Evolutionary conservation across 2,888 invertebrate species (phyloP).

Genomic region (Leucania comma): DNA sequence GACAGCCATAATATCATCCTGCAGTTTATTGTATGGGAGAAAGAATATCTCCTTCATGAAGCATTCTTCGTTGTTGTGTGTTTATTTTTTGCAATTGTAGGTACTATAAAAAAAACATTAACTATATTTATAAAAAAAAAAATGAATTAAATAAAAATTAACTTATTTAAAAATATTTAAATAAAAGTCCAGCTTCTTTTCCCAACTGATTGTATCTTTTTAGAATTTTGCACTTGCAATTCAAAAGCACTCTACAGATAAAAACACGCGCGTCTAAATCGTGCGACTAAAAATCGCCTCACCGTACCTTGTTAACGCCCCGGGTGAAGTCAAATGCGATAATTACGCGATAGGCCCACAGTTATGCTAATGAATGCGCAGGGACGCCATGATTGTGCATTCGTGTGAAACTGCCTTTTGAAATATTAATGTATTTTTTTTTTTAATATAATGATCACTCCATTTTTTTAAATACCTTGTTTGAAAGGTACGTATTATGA

Average conservation of each 20-base stretch:
- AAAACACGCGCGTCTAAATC: constrained; percentile 21
- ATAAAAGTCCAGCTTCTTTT: not conserved
- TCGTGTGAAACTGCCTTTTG: constrained; percentile 51
- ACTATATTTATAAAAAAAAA: no score
- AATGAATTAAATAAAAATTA: not conserved
- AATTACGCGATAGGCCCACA: constrained; percentile 74
- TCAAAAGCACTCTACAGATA: constrained; percentile 9
- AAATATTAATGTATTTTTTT: constrained; percentile 58
- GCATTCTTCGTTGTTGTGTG: no score
- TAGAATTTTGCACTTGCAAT: constrained; percentile 1
- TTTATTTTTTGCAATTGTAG: no score
- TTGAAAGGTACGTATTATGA: not conserved
- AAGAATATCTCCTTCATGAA: no score
- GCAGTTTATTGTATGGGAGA: no score
- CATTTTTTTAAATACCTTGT: no score
- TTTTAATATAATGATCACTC: no score
- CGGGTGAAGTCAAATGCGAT: constrained; percentile 72
- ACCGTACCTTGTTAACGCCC: constrained; percentile 65
- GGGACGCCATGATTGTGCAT: constrained; percentile 61
- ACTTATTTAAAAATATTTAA: no score
- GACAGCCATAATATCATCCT: no score
- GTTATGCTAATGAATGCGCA: constrained; percentile 69
- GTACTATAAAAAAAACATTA: no score
- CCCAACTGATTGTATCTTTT: constrained; percentile 11
- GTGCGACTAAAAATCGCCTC: constrained; percentile 42